A percentile compares a stretch with the other conserved stretches of the same genome.
These are phyloP conservation scores for Acanthoscelides obtectus DNA, from an alignment of 2,888 invertebrate genomes.

Conservation along the genomic window DNA sequence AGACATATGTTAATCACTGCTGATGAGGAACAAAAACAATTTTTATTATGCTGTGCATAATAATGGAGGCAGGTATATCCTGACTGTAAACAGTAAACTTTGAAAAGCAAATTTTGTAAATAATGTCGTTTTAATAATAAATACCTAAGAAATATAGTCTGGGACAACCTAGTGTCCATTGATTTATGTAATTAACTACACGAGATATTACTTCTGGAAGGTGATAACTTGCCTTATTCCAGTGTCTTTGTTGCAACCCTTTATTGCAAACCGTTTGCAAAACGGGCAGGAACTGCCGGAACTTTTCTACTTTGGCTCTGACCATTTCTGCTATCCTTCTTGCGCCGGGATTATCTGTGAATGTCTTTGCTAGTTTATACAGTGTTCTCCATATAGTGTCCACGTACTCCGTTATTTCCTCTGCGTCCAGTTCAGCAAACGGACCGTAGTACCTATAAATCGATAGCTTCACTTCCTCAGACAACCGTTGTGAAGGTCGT, in stretches of 20 bases:
- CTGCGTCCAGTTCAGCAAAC: conserved; percentile 76
- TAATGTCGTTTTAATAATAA: too few species aligned
- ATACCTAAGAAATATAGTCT: too few species aligned
- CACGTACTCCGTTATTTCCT: conserved; percentile 76
- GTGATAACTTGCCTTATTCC: conserved; percentile 60
- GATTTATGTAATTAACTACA: too few species aligned
- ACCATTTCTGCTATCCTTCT: conserved; percentile 82
- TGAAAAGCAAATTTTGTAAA: too few species aligned
- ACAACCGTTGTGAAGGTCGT: background rate
- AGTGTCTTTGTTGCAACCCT: conserved; percentile 78
- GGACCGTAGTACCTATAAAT: conserved; percentile 63
- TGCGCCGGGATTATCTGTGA: conserved; percentile 82
- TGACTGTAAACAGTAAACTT: too few species aligned
- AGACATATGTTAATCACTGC: too few species aligned
- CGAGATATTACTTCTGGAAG: too few species aligned
- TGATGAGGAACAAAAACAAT: too few species aligned
- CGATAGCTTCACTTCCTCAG: background rate
- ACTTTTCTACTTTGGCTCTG: conserved; percentile 86
- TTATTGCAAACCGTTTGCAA: conserved; percentile 83
- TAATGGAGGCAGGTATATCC: too few species aligned
- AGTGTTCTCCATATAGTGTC: conserved; percentile 77
- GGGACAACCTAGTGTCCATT: too few species aligned
- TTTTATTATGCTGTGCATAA: too few species aligned
- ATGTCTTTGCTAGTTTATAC: conserved; percentile 76
- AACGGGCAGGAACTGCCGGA: conserved; percentile 81